Evolutionary conservation across 2,113 vertebrate species (phyloP), one percentile per base, ranked within the genome.

Genomic region (Heloderma charlesbogerti): DNA sequence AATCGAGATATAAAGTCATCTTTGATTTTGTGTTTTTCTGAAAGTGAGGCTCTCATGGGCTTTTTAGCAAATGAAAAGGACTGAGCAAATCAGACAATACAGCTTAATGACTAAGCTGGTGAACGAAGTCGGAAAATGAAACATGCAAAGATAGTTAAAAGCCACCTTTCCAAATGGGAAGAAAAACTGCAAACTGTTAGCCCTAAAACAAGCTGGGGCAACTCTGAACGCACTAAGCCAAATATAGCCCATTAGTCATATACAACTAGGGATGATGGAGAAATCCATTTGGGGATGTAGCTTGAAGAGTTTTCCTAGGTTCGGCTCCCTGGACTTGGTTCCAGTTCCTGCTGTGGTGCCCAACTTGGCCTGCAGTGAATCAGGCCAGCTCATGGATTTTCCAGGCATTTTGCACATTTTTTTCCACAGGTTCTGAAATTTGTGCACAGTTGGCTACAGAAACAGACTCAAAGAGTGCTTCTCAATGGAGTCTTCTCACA

Each of bases 1-100:
- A 57, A 89, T 89, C n/a, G 22, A 83, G 88, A 83, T n/a, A 51
- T 66, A 84, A 89, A 90, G 82, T 6, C 82, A 22, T 51, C 71
- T 85, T 67, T 77, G 82, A 86, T 54, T 78, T 54, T 27, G 31
- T 18, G 22, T 77, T 90, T 90, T 90, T 84, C 72, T 78, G 57
- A 72, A 66, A 78, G 13, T 12, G 60, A 37, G 71, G 37, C 60
- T 79, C 82, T 43, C 34, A 0, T 66, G n/a, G 60, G 60, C 57
- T 63, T 84, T 86, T 90, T 54, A 67, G 43, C 74, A 67, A 90
- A 40, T 31, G n/a, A 40, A 80, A 78, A 40, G 63, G 63, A 40
- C 43, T 13, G 16, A 51, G 43, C 34, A 78, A 78, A 84, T 77
- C 57, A 75, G 51, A 25, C 69, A 37, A 67, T 51, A 45, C 3